Percentiles rank a stretch among this genome's conserved stretches.
phyloP scores from a whole-genome alignment of 2,888 invertebrate species.

The Campoletis raptor region DNA sequence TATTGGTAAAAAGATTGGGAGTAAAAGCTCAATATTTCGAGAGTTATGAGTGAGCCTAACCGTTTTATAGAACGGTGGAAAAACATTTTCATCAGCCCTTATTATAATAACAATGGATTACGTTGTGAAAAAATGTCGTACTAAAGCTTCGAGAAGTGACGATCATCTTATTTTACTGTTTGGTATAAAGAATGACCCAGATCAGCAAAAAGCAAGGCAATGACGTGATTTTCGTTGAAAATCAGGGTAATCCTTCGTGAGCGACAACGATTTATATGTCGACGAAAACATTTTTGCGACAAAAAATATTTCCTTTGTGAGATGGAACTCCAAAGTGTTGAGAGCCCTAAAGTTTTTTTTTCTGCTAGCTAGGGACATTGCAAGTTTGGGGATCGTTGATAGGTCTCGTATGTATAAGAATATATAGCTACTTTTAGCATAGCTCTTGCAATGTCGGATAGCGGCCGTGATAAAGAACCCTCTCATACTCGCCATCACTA shows the following conservation, averaged over 20 bases:
- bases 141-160: neutral
- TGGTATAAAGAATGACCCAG: neutral
- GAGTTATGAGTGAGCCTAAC: neutral
- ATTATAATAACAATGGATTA: conserved; percentile 5
- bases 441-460: conserved; percentile 17
- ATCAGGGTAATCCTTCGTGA: conserved; percentile 7
- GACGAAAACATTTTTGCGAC: neutral
- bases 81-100: neutral
- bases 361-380: neutral
- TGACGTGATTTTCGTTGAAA: neutral
- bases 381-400: conserved; percentile 3
- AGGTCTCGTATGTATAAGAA: conserved; percentile 12
- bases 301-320: conserved; percentile 8
- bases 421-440: conserved; percentile 29
- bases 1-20: neutral
- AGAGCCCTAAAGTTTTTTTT: conserved; percentile 43
- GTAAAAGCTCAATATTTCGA: neutral
- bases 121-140: neutral
- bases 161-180: neutral
- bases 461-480: conserved; percentile 7
- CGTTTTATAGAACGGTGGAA: neutral
- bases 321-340: conserved; percentile 35
- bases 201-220: conserved; percentile 3
- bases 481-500: neutral
- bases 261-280: conserved; percentile 13